These are phyloP conservation scores for Brevipalpus yothersi DNA, from an alignment of 1,140 invertebrate species.

Conservation along the genomic window DNA sequence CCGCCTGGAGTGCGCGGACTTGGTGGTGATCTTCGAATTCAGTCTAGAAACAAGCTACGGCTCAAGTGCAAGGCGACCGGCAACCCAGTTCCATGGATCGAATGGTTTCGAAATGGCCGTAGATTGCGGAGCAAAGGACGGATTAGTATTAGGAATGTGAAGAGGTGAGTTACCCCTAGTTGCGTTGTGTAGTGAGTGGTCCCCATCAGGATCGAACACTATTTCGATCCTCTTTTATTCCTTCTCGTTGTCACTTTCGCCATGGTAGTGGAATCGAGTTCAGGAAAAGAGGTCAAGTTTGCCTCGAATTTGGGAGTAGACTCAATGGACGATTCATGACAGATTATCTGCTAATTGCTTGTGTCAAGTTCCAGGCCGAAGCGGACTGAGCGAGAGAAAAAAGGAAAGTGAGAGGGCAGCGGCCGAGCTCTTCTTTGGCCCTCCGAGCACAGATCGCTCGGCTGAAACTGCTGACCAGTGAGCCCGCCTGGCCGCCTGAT, in stretches of 20 bases:
- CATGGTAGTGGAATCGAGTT: background rate
- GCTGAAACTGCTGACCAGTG: no score
- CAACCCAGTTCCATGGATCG: conserved; percentile 13
- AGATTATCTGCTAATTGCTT: background rate
- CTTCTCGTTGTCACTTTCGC: background rate
- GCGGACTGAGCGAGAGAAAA: no score
- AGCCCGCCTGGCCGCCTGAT: no score
- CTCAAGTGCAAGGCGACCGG: conserved; percentile 11
- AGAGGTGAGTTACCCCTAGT: background rate
- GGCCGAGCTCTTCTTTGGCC: no score
- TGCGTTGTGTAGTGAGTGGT: conserved; percentile 6
- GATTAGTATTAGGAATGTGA: conserved; percentile 7
- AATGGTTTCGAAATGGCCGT: conserved; percentile 13
- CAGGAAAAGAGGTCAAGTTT: no score
- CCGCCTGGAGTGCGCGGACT: conserved; percentile 1
- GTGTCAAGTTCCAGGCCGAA: no score
- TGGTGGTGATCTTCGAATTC: conserved; percentile 1
- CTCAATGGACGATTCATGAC: background rate
- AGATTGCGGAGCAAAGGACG: conserved; percentile 7
- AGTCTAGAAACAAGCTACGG: conserved; percentile 6
- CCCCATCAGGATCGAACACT: background rate
- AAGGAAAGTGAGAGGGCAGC: no score
- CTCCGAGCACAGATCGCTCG: no score
- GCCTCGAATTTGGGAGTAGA: background rate
- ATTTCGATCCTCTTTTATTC: background rate